These are phyloP conservation scores for Echeneis naucrates DNA, from an alignment of 2,797 vertebrate species.

Conservation along the genomic window DNA sequence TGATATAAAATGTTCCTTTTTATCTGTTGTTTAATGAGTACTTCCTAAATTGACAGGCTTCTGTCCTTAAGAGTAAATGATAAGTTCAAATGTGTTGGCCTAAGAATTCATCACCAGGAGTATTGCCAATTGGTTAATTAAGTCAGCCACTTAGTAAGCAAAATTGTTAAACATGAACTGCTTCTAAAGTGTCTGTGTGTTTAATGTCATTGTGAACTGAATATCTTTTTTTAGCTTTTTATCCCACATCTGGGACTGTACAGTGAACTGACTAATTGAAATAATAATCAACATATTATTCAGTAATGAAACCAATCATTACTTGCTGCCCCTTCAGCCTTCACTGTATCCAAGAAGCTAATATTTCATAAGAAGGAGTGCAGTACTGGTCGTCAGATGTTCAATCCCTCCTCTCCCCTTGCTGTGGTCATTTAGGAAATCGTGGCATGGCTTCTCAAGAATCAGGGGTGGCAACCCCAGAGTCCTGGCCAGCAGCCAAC, in stretches of 20 bases:
- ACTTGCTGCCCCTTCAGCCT: not conserved
- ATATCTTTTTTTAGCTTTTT: not conserved
- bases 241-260: no score
- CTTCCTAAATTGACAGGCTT: conserved; percentile 14
- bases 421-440: conserved; percentile 75
- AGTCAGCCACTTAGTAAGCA: not conserved
- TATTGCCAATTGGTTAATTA: conserved; percentile 2
- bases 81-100: not conserved
- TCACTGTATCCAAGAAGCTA: not conserved
- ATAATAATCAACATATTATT: not conserved
- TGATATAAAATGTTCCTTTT: not conserved
- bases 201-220: not conserved
- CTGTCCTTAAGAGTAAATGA: not conserved
- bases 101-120: not conserved
- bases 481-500: conserved; percentile 83
- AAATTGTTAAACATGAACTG: not conserved
- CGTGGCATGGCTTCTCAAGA: conserved; percentile 67
- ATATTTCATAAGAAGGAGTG: conserved; percentile 5
- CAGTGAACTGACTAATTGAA: conserved; percentile 12
- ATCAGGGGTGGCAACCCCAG: conserved; percentile 82
- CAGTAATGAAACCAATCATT: not conserved
- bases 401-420: conserved; percentile 24
- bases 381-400: conserved; percentile 26
- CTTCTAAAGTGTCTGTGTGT: not conserved
- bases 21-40: not conserved